Evolutionary conservation across 2,888 invertebrate species (phyloP), one percentile per base, ranked within the genome.

Genomic region (Nasonia oneida): DNA sequence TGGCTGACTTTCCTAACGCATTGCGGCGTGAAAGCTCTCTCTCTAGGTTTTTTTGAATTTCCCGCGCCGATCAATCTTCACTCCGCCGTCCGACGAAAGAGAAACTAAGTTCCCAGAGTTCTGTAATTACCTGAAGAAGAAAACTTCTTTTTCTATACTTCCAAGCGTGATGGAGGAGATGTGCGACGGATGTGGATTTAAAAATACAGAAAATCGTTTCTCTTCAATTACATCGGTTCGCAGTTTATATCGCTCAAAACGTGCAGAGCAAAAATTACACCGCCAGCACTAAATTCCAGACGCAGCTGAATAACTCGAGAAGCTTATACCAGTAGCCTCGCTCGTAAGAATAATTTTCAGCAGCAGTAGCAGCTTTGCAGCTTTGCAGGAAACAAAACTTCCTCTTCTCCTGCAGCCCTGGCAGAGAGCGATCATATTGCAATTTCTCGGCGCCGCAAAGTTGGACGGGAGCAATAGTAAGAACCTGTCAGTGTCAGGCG

Each of bases 361-460:
- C 57, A n/a, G n/a, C 57, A 42, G 42, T 6, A n/a, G 57, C 57
- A 42, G 42, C 42, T 6, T 57, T 15, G 57, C 15, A 42, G 42
- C 42, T 6, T 57, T 15, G 57, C 15, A 5, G 57, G 15, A 57
- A 57, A 57, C n/a, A 57, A 57, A 57, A 57, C 57, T n/a, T 57
- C n/a, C n/a, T 57, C 57, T n/a, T 57, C 18, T 42, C 42, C 10
- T 3, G 42, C 42, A 10, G 42, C 15, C 18, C 57, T n/a, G 57
- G 57, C 57, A 57, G n/a, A 57, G 57, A n/a, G 57, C 57, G 57
- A 57, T 57, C 57, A 57, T 57, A n/a, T 57, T 57, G 57, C 57
- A 57, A 57, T 57, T 57, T 57, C 57, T 57, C 57, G 0, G 57
- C 0, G 57, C 57, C 57, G 57, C 57, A 4, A 57, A 57, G 57